These are phyloP conservation scores for Trachelus tabidus DNA, from an alignment of 2,888 invertebrate species.

Conservation along the genomic window DNA sequence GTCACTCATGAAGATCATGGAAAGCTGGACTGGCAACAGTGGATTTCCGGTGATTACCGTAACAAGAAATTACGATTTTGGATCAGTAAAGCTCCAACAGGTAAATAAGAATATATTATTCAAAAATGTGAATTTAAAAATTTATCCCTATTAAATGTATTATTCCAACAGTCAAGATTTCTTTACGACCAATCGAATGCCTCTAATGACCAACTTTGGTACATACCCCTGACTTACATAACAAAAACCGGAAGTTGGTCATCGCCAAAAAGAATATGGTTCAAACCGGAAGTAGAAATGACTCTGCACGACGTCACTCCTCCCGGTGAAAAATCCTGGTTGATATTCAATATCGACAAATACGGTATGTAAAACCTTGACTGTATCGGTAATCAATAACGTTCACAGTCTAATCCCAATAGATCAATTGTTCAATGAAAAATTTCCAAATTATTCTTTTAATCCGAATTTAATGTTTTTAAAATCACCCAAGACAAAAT, in stretches of 20 bases:
- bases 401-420: background rate
- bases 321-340: conserved; percentile 41
- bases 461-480: background rate
- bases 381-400: background rate
- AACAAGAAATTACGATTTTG: conserved; percentile 45
- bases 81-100: conserved; percentile 45
- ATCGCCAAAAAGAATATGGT: conserved; percentile 44
- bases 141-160: conserved; percentile 20
- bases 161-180: conserved; percentile 39
- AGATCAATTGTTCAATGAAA: background rate
- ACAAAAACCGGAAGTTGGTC: conserved; percentile 34
- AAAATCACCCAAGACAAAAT: background rate
- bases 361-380: conserved; percentile 36
- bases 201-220: conserved; percentile 41
- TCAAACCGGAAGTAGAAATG: conserved; percentile 38
- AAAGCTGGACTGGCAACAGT: conserved; percentile 47
- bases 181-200: conserved; percentile 36
- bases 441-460: background rate
- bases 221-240: conserved; percentile 49
- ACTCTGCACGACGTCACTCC: conserved; percentile 25
- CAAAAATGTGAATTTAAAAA: background rate
- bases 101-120: conserved; percentile 30
- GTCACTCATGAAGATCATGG: conserved; percentile 41
- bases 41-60: conserved; percentile 59
- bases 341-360: conserved; percentile 52